Base-by-base conservation (phyloP, 2,797 vertebrate genomes). In the Delichon dasypus region DNA sequence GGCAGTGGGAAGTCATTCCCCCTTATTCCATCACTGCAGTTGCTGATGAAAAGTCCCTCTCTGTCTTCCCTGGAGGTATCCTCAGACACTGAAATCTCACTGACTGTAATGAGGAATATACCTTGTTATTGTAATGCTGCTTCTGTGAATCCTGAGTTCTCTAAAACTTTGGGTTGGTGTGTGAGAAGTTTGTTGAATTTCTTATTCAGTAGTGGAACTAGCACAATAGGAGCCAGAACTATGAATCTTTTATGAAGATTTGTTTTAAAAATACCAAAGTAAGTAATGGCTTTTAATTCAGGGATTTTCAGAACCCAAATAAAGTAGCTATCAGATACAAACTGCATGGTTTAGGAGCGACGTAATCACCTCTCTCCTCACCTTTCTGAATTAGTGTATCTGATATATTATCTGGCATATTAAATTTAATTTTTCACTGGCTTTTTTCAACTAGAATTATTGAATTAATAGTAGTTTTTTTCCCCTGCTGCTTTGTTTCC, bases 1-100 rank as follows among this genome's bases (percentile, higher is more conserved):
- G 23, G 27, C 48, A 48, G 0, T 29, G 10, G 15, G 42, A 68
- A 36, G 0, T 11, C 19, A 6, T 38, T 64, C 5, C 29, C 20
- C 23, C 11, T n/a, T 57, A 1, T 21, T 27, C 25, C 47, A 32
- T 22, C 44, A 13, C 44, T n/a, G 13, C 57, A 71, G 25, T 11
- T 71, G 53, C 38, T n/a, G 57, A 22, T 26, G 14, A 26, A 34
- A 15, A 22, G 26, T 23, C 54, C 34, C 38, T 48, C 40, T 51
- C 47, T 67, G 54, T 7, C 57, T 71, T 58, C 38, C 25, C 38
- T 58, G 51, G 29, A 44, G 16, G 4, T 57, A 12, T 18, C 9
- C 57, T 70, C 27, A 51, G 71, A 38, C 4, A 11, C 44, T 64
- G 26, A 61, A 61, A 68, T 57, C 47, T 70, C 47, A 11, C 7